Percentiles rank a stretch among this genome's conserved stretches.
These are phyloP conservation scores for Percopsis transmontana DNA, from an alignment of 2,113 vertebrate species.

Conservation along the genomic window DNA sequence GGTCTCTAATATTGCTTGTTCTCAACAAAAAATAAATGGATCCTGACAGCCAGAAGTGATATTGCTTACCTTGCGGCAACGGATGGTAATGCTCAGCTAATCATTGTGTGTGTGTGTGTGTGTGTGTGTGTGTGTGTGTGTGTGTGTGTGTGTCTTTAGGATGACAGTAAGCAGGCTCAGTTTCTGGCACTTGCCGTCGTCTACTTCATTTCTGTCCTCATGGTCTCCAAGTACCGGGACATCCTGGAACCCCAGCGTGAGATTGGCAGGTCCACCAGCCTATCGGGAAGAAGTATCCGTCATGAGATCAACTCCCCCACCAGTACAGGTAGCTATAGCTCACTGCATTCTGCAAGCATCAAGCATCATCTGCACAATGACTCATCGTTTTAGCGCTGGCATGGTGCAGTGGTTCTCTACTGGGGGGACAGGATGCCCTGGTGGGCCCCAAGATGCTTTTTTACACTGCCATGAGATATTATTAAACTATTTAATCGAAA, in stretches of 20 bases:
- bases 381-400: slow-evolving; percentile 22
- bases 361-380: slow-evolving; percentile 12
- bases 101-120: slow-evolving; percentile 6
- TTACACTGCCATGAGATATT: too few species aligned
- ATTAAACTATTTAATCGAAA: too few species aligned
- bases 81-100: background rate
- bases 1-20: background rate
- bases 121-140: slow-evolving; percentile 12
- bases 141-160: slow-evolving; percentile 73
- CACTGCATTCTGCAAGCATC: slow-evolving; percentile 15
- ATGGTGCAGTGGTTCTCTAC: background rate
- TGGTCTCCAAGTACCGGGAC: slow-evolving; percentile 99
- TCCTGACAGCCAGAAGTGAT: too few species aligned
- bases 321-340: slow-evolving; percentile 86
- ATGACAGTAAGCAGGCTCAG: slow-evolving; percentile 98
- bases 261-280: slow-evolving; percentile 90
- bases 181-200: slow-evolving; percentile 97
- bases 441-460: too few species aligned
- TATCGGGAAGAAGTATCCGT: slow-evolving; percentile 93
- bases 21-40: background rate
- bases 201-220: slow-evolving; percentile 98
- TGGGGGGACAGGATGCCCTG: background rate
- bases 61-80: too few species aligned
- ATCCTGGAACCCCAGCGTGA: slow-evolving; percentile 97
- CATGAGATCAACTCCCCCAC: slow-evolving; percentile 99